Evolutionary conservation across 2,888 invertebrate genomes (phyloP), one percentile per base, ranked within the genome.

Genomic region (Pachliopta kotzebuea): DNA sequence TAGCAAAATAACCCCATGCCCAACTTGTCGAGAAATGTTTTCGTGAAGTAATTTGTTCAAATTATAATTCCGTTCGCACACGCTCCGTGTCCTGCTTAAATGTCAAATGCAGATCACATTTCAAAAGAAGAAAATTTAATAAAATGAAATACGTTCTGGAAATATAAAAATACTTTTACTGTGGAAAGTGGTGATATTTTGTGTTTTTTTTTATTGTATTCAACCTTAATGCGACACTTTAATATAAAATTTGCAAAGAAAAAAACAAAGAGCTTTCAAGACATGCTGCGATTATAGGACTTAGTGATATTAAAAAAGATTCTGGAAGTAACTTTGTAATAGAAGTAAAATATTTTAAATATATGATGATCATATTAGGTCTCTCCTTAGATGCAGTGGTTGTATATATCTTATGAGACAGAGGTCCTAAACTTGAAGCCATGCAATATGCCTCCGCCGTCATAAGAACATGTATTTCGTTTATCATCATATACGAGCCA

Each of bases 211-310:
- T 21, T 62, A 31, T 62, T 37, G 1, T 31, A 52, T 52, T 50
- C 4, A n/a, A n/a, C 17, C 8, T 56, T 56, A 52, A 52, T 52
- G 50, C 50, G 50, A 52, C 21, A 61, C 21, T 29, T 61, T 49
- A 49, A 26, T 58, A 29, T 50, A 20, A 29, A 49, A 24, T 45
- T 57, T 57, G 17, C 74, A 74, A 75, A 75, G 71, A 69, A 79
- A 80, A 80, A 50, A 45, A 45, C 45, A 20, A 45, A 45, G 45
- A n/a, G 45, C 45, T 45, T 45, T 3, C n/a, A n/a, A 6, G 3
- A 45, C 7, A 45, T n/a, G 45, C 45, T n/a, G n/a, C n/a, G 45
- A 37, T 45, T 45, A 45, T n/a, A 45, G 45, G 45, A 45, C 45
- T 45, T 45, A n/a, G 7, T 11, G 9, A 49, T 49, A 49, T 49